Evolutionary conservation across 2,888 invertebrate genomes (phyloP).

Genomic region (Coleophora flavipennella): DNA sequence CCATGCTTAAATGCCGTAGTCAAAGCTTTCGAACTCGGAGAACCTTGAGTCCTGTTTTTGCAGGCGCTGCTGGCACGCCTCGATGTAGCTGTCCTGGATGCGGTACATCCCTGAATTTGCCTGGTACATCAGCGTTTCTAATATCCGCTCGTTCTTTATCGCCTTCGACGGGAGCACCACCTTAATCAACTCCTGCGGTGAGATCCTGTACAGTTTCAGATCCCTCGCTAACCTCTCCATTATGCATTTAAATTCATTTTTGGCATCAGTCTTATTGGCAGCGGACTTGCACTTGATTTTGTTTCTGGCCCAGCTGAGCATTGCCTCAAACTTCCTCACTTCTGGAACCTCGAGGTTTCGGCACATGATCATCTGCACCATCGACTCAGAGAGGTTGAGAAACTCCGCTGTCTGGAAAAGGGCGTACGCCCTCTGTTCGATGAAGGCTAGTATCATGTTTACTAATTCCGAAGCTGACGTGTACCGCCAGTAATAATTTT

Average conservation of each 20-base stretch:
- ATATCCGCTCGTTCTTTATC: constrained; percentile 91
- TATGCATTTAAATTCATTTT: constrained; percentile 91
- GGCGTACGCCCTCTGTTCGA: constrained; percentile 88
- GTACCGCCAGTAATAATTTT: constrained; percentile 96
- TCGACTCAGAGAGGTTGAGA: constrained; percentile 90
- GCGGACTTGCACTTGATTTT: constrained; percentile 86
- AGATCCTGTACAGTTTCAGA: constrained; percentile 90
- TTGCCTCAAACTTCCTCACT: constrained; percentile 92
- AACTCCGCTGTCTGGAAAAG: constrained; percentile 89
- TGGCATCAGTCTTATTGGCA: constrained; percentile 85
- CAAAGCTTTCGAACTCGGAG: constrained; percentile 87
- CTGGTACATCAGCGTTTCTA: constrained; percentile 94
- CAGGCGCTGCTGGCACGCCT: constrained; percentile 88
- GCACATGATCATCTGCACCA: constrained; percentile 95
- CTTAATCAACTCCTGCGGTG: constrained; percentile 93
- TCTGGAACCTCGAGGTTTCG: constrained; percentile 92
- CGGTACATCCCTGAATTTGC: constrained; percentile 94
- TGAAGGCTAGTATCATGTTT: constrained; percentile 93
- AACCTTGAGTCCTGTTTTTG: constrained; percentile 91
- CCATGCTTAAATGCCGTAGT: constrained; percentile 77
- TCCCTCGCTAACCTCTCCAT: constrained; percentile 94
- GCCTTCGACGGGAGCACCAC: constrained; percentile 94
- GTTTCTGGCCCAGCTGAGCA: constrained; percentile 91
- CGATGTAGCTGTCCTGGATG: constrained; percentile 89
- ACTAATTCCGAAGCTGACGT: constrained; percentile 94